Evolutionary conservation across 2,113 vertebrate species (phyloP), one percentile per base, ranked within the genome.

Genomic region (Prionailurus bengalensis): DNA sequence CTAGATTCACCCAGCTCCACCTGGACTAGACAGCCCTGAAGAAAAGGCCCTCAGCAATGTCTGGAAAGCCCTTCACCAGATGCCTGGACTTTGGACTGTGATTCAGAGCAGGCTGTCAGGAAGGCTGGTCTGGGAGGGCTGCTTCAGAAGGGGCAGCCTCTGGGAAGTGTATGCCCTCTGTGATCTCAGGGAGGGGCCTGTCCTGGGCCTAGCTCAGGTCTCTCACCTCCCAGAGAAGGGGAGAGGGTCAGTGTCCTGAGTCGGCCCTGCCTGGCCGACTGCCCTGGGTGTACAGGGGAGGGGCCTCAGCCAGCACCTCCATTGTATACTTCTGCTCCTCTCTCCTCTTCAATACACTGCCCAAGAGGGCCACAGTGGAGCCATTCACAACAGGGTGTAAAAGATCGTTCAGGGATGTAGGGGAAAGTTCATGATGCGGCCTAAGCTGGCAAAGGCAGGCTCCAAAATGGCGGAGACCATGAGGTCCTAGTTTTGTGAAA

Each of bases 1-100:
- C 39, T 11, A 7, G 39, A 65, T 70, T 70, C 65, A 8, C 36
- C 48, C 9, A 15, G 19, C 11, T 29, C 16, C 17, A 2, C 10
- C 19, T 87, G 1, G 9, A n/a, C 39, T 85, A 51, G 63, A 71
- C 19, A 25, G 11, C 74, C 29, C 13, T 39, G n/a, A 68, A 17
- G n/a, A 61, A 79, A 71, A 48, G 42, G 29, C 31, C 15, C 4
- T 58, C 9, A 9, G 74, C 68, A 7, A 78, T 1, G 1, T 19
- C 13, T 27, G 36, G 29, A 92, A 66, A 89, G 3, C 23, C 27
- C 16, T 36, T 42, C 21, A 23, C 14, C 27, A 48, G 83, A 84
- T 51, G 42, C 33, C 85, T 66, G 73, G 83, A 93, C 81, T 36
- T 97, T 93, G 95, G 58, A 87, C 79, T 29, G 17, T 95, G 85